phyloP scores from a whole-genome alignment of 2,888 invertebrate genomes.

The Cryptocephalus moraei region DNA sequence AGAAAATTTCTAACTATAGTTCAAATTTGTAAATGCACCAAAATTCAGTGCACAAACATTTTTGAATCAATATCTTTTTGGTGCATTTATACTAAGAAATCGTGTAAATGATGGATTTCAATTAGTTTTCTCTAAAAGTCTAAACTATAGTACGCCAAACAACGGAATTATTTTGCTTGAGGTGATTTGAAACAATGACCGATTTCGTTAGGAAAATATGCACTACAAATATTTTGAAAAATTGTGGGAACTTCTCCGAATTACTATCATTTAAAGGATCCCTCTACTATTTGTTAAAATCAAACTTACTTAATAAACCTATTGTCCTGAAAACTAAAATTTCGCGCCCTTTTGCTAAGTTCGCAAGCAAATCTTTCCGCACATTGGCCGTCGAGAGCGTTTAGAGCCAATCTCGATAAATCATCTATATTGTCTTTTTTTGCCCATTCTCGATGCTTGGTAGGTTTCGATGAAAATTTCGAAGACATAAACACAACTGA shows the following conservation, averaged over 20 bases:
- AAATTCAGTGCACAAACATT: too few species aligned
- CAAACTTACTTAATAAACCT: slow-evolving; percentile 33
- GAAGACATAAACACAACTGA: slow-evolving; percentile 42
- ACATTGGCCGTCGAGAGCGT: slow-evolving; percentile 40
- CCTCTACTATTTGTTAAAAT: slow-evolving; percentile 2
- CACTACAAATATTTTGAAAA: too few species aligned
- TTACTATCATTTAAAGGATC: neutral
- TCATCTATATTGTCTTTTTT: slow-evolving; percentile 29
- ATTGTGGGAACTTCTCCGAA: neutral
- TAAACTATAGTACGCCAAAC: too few species aligned
- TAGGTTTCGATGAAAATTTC: slow-evolving; percentile 33
- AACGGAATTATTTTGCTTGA: too few species aligned
- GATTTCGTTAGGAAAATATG: too few species aligned
- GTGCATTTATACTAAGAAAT: too few species aligned
- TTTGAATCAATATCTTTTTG: too few species aligned
- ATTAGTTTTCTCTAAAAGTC: too few species aligned
- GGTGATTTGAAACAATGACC: too few species aligned
- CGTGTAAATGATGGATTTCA: too few species aligned
- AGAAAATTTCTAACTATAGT: too few species aligned
- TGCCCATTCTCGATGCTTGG: slow-evolving; percentile 14
- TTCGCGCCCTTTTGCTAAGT: slow-evolving; percentile 32
- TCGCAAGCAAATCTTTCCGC: slow-evolving; percentile 40
- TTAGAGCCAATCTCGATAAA: slow-evolving; percentile 34
- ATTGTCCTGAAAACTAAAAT: slow-evolving; percentile 32
- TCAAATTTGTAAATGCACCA: too few species aligned